Evolutionary conservation across 2,888 invertebrate genomes (phyloP).

Genomic region (Gymnocheta viridis): DNA sequence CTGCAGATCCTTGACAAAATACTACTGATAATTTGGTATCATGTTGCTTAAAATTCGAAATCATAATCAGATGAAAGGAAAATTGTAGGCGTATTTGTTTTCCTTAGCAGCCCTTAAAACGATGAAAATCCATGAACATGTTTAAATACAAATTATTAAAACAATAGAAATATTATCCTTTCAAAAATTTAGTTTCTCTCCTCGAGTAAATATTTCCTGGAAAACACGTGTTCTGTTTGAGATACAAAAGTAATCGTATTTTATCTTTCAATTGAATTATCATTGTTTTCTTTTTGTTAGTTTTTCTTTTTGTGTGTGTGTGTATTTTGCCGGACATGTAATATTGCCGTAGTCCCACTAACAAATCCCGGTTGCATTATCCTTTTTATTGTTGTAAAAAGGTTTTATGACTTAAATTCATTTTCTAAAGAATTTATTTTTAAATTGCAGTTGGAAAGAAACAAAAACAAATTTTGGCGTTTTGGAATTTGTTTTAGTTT

Average conservation of each 20-base stretch:
- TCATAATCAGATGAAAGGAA: neutral
- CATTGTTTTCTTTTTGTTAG: too few relatives aligned
- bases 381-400: neutral
- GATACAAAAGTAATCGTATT: neutral
- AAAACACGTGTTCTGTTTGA: conserved; percentile 42
- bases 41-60: conserved; percentile 28
- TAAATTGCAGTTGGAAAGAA: neutral
- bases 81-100: conserved; percentile 59
- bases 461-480: too few relatives aligned
- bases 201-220: conserved; percentile 21
- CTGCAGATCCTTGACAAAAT: conserved; percentile 46
- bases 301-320: neutral
- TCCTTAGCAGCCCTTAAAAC: conserved; percentile 35
- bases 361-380: neutral
- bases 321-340: conserved; percentile 12
- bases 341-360: conserved; percentile 40
- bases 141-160: neutral
- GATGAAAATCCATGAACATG: neutral
- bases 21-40: conserved; percentile 43
- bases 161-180: conserved; percentile 46
- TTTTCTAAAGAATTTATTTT: neutral
- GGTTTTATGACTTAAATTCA: neutral
- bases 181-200: neutral
- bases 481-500: neutral
- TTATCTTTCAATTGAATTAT: neutral